Percentiles rank a stretch among this genome's conserved stretches.
These are phyloP conservation scores for Agrypnus murinus DNA, from an alignment of 2,888 invertebrate genomes.

Conservation along the genomic window DNA sequence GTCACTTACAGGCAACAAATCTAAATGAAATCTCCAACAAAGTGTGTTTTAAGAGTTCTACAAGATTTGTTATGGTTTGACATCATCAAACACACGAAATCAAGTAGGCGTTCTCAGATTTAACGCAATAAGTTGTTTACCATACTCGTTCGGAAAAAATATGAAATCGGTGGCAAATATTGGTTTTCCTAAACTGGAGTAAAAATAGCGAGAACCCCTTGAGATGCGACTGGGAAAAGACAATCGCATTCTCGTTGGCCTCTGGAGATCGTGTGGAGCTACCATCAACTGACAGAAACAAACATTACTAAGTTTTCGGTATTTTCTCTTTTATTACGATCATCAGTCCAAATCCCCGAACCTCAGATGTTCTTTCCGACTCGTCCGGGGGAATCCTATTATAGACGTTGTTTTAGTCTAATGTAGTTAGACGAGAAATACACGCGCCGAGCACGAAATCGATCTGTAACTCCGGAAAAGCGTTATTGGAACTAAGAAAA, in stretches of 20 bases:
- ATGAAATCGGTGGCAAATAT: constrained; percentile 24
- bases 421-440: constrained; percentile 37
- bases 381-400: constrained; percentile 41
- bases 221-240: constrained; percentile 44
- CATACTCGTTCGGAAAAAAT: constrained; percentile 4
- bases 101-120: constrained; percentile 19
- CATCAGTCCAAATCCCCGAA: constrained; percentile 50
- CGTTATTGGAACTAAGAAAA: constrained; percentile 25
- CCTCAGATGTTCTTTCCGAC: constrained; percentile 47
- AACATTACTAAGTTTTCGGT: constrained; percentile 50
- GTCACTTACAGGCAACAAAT: constrained; percentile 13
- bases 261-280: constrained; percentile 32
- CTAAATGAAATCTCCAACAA: constrained; percentile 7
- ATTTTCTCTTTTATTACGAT: constrained; percentile 50
- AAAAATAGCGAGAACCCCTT: constrained; percentile 13
- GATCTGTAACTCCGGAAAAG: constrained; percentile 23
- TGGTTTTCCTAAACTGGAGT: constrained; percentile 38
- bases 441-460: constrained; percentile 33
- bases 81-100: constrained; percentile 22
- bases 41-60: not conserved
- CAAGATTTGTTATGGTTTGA: not conserved
- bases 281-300: constrained; percentile 50
- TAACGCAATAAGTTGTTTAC: constrained; percentile 33
- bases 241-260: constrained; percentile 33
- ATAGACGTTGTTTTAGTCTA: constrained; percentile 42